Conservation (phyloP, 2,888 invertebrate genomes). For the Amiota minor region DNA sequence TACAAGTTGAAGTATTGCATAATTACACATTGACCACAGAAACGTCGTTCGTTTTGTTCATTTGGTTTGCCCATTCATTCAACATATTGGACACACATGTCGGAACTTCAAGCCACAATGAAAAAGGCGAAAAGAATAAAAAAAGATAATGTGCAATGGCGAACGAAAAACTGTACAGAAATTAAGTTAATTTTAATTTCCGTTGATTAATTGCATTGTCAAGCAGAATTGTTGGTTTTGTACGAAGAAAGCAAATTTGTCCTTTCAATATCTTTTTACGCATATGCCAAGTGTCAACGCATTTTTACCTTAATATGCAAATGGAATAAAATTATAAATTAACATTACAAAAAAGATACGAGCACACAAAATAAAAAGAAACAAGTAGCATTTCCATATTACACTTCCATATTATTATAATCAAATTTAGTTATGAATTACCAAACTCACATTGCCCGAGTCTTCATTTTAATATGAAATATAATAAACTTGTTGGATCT, state of each 20-base stretch:
- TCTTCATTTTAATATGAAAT: too few relatives aligned
- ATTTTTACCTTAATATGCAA: background rate
- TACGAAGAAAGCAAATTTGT: background rate
- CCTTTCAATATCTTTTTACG: background rate
- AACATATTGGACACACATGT: conserved; percentile 21
- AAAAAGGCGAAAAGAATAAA: background rate
- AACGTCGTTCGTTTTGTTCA: background rate
- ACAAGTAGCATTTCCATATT: too few relatives aligned
- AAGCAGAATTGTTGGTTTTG: conserved; percentile 43
- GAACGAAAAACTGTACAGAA: conserved; percentile 27
- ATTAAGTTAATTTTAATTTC: conserved; percentile 64
- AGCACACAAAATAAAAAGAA: too few relatives aligned
- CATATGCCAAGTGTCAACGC: background rate
- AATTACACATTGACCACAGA: conserved; percentile 27
- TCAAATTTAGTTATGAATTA: too few relatives aligned
- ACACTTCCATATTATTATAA: too few relatives aligned
- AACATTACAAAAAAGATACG: background rate
- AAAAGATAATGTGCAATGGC: conserved; percentile 1
- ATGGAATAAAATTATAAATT: background rate
- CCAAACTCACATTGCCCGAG: too few relatives aligned
- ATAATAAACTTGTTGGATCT: too few relatives aligned
- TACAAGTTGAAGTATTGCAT: conserved; percentile 29
- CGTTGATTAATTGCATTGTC: conserved; percentile 65
- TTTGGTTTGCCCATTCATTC: too few relatives aligned
- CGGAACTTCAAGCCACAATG: conserved; percentile 6